These are phyloP conservation scores for Bombus vancouverensis DNA, from an alignment of 1,140 invertebrate species.

Conservation along the genomic window DNA sequence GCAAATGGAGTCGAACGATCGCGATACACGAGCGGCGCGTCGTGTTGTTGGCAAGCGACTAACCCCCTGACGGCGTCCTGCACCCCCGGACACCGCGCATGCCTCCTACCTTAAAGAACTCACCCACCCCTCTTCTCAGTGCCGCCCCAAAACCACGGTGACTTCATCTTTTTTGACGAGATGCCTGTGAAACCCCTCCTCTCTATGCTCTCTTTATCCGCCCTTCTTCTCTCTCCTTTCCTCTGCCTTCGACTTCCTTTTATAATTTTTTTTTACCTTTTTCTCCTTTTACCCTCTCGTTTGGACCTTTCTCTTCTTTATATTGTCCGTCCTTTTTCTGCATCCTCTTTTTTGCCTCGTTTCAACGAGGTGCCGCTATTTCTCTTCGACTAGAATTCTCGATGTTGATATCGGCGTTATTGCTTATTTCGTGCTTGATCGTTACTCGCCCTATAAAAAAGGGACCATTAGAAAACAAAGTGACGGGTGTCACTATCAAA, in stretches of 20 bases:
- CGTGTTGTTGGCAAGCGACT: conserved; percentile 78
- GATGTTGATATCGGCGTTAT: neutral
- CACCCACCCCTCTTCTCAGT: conserved; percentile 57
- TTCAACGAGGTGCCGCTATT: neutral
- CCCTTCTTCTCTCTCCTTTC: conserved; percentile 2
- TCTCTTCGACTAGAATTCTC: neutral
- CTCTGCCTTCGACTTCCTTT: conserved; percentile 50
- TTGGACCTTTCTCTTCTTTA: neutral
- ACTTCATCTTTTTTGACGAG: conserved; percentile 73
- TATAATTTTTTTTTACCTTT: conserved; percentile 27
- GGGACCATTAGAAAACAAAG: neutral
- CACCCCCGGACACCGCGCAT: conserved; percentile 78
- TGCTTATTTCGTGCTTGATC: neutral
- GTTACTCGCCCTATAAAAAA: neutral
- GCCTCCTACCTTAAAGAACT: conserved; percentile 74
- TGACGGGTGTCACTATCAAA: neutral
- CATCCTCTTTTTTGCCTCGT: no score
- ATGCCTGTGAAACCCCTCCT: conserved; percentile 37
- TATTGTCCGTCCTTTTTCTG: neutral
- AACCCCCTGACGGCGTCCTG: conserved; percentile 73
- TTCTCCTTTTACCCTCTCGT: neutral
- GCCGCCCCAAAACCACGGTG: conserved; percentile 65
- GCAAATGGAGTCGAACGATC: conserved; percentile 41
- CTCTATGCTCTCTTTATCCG: neutral
- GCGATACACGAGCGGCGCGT: conserved; percentile 68